Evolutionary conservation across 2,113 vertebrate genomes (phyloP), one percentile per base, ranked within the genome.

Genomic region (Gambusia affinis): DNA sequence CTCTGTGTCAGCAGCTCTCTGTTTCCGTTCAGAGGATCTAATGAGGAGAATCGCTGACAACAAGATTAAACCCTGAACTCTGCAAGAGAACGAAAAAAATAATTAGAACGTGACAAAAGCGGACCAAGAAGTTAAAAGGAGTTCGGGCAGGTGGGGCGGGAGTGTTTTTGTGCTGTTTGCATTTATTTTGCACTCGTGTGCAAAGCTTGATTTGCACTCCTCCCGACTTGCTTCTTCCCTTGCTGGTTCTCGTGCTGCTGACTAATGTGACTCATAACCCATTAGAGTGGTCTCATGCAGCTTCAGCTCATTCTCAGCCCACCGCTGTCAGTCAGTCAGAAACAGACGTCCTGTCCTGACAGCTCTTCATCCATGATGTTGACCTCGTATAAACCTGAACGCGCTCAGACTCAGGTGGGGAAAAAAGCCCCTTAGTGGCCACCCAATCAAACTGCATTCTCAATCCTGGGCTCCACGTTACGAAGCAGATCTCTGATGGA

Each of bases 401-500:
- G 22, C 14, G 19, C n/a, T 61, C 7, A 22, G 35, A 17, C 33
- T 22, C 31, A 19, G 47, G 12, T 5, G 10, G 10, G 10, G 8
- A 0, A 2, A 60, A 54, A 70, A 70, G 67, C 83, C 64, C 57
- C 66, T 70, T 29, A 33, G 65, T 79, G 70, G 79, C 76, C 75
- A 70, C 64, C 57, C 70, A 60, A 68, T 71, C 60, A 62, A 81
- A 74, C 69, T 31, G 67, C 42, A 33, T 64, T 71, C 64, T 44
- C 51, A 39, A 73, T 44, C 61, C 72, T 78, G 61, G n/a, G 47
- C 73, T 3, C 83, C 80, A 83, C 85, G 60, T 73, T 73, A 35
- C 2, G 79, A 83, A 88, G 89, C 67, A 81, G 85, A 88, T 85
- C 79, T 89, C 64, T 88, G 87, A 82, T 70, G 78, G 83, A 86